These are phyloP conservation scores for Apamea crenata DNA, from an alignment of 2,888 invertebrate species.

Conservation along the genomic window DNA sequence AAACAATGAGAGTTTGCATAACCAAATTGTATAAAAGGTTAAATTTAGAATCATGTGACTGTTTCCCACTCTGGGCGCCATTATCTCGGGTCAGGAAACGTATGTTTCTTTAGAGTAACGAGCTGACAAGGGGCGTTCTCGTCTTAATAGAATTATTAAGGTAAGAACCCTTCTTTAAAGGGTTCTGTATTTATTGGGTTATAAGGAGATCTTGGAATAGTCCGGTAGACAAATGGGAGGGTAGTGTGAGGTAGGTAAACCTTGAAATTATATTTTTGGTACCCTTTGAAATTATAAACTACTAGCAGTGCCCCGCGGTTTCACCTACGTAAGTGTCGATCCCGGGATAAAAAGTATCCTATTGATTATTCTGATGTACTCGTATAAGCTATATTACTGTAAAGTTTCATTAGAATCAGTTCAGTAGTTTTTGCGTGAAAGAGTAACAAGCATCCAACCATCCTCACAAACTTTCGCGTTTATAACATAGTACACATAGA, in stretches of 20 bases:
- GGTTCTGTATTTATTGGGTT: slow-evolving; percentile 36
- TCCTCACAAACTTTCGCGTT: no score
- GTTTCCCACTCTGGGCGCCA: slow-evolving; percentile 59
- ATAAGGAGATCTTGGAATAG: slow-evolving; percentile 7
- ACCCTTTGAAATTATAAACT: background rate
- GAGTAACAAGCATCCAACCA: no score
- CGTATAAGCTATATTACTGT: no score
- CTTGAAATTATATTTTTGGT: background rate
- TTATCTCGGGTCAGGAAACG: slow-evolving; percentile 40
- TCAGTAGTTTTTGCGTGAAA: no score
- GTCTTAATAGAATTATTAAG: slow-evolving; percentile 53
- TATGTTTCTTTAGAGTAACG: slow-evolving; percentile 38
- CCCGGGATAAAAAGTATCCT: no score
- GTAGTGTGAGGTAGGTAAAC: no score
- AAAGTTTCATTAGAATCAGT: no score
- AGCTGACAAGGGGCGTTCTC: slow-evolving; percentile 23
- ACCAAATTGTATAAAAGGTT: slow-evolving; percentile 31
- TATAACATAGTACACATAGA: no score
- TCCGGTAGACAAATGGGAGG: background rate
- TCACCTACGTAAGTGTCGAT: no score
- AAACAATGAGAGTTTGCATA: slow-evolving; percentile 27
- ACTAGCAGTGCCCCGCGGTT: no score
- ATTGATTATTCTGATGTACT: no score
- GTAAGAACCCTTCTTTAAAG: slow-evolving; percentile 35
- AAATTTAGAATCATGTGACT: slow-evolving; percentile 27